Evolutionary conservation across 2,113 vertebrate genomes (phyloP).

Genomic region (Glaucidium brasilianum): DNA sequence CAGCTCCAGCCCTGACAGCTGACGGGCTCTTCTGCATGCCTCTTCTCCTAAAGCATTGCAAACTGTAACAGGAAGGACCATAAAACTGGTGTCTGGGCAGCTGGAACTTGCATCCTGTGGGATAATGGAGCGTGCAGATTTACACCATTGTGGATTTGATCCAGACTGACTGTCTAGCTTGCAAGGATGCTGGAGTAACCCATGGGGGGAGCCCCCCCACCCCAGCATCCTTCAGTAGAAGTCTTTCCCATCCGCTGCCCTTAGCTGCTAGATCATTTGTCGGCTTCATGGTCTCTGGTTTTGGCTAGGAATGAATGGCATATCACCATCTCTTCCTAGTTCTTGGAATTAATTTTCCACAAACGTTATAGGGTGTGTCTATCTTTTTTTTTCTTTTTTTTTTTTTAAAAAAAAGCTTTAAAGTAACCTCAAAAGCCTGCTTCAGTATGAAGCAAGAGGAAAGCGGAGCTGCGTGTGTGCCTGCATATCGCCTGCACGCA

Average conservation of each 20-base stretch:
- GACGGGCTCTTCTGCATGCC: fast-evolving
- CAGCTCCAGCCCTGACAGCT: background rate
- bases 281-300: background rate
- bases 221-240: background rate
- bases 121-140: background rate
- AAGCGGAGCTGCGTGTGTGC: background rate
- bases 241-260: background rate
- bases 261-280: background rate
- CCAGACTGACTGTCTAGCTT: background rate
- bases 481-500: background rate
- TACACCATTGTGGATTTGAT: background rate
- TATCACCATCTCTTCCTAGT: background rate
- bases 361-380: background rate
- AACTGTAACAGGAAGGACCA: fast-evolving
- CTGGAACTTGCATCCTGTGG: fast-evolving
- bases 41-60: background rate
- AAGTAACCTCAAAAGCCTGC: background rate
- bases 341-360: background rate
- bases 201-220: fast-evolving
- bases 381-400: background rate
- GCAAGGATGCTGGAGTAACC: background rate
- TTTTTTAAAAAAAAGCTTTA: background rate
- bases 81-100: background rate
- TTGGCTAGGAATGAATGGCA: background rate
- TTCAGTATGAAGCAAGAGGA: background rate